Evolutionary conservation across 2,113 vertebrate species (phyloP), one percentile per base, ranked within the genome.

Genomic region (Cephalopholis sonnerati): DNA sequence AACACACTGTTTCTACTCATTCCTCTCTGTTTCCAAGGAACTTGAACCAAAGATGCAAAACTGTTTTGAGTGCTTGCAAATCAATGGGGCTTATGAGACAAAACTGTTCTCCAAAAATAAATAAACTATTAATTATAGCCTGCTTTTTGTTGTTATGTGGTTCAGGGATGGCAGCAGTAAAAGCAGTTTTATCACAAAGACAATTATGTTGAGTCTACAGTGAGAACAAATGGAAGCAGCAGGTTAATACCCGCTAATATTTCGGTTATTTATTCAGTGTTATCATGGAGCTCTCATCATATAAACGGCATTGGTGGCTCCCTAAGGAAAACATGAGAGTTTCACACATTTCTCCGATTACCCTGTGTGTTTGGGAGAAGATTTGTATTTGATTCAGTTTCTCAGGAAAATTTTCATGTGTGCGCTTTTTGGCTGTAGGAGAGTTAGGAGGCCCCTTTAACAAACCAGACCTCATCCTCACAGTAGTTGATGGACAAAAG

Each of bases 401-500:
- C 78, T 79, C 67, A 16, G 86, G 68, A 48, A 85, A 87, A 87
- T 24, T 77, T 76, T 74, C 44, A 36, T 66, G 74, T 67, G 64
- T 65, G 80, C 5, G 22, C 61, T 70, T 82, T n/a, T 75, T 27
- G 65, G 74, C 77, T 20, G 53, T 61, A n/a, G 62, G 57, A 78
- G 61, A 67, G 54, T 65, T 20, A 27, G 36, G 59, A 74, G 83
- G 68, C 69, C 85, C 77, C 73, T 67, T 44, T 73, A 61, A 77
- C 79, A 69, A 61, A 74, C 65, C 74, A 68, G 82, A 2, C 73
- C 81, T 88, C 59, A 29, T 85, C 88, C 80, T 91, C 80, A 74
- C 89, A 82, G 93, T 84, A 85, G 90, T 83, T 17, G 55, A 68
- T 89, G 86, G 90, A 91, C 77, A 69, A 59, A 73, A 74, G 88